phyloP scores from a whole-genome alignment of 1,140 invertebrate genomes.

The Brachionus angularis region DNA sequence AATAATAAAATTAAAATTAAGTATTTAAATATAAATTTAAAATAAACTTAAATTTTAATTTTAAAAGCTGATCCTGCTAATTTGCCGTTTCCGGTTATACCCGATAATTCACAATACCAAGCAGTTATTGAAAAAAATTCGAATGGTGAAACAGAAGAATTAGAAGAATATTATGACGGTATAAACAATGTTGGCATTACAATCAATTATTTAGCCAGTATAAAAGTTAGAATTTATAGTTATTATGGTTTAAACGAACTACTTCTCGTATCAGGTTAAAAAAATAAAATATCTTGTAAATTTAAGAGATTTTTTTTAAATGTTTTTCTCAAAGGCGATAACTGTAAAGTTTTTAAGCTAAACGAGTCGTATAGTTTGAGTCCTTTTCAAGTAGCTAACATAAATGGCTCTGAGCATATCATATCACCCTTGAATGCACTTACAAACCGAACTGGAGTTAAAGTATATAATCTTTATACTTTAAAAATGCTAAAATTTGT shows the following conservation, averaged over 20 bases:
- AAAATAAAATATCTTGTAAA: no score
- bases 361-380: background rate
- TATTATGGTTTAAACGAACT: conserved; percentile 23
- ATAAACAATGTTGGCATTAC: background rate
- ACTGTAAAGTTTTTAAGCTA: conserved; percentile 23
- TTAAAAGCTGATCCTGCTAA: background rate
- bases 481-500: background rate
- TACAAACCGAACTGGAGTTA: background rate
- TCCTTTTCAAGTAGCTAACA: conserved; percentile 29
- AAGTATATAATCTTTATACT: background rate
- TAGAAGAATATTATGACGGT: conserved; percentile 11
- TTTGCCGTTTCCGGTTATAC: background rate
- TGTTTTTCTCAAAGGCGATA: conserved; percentile 38
- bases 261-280: background rate
- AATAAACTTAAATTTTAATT: background rate
- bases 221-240: conserved; percentile 6
- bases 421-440: conserved; percentile 16
- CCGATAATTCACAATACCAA: background rate
- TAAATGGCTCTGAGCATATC: conserved; percentile 17
- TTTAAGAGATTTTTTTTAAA: no score
- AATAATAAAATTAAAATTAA: no score
- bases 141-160: conserved; percentile 9
- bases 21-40: no score
- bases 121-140: conserved; percentile 26
- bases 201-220: conserved; percentile 11